These are phyloP conservation scores for Augiades crinisus DNA, from an alignment of 2,888 invertebrate genomes.

Conservation along the genomic window DNA sequence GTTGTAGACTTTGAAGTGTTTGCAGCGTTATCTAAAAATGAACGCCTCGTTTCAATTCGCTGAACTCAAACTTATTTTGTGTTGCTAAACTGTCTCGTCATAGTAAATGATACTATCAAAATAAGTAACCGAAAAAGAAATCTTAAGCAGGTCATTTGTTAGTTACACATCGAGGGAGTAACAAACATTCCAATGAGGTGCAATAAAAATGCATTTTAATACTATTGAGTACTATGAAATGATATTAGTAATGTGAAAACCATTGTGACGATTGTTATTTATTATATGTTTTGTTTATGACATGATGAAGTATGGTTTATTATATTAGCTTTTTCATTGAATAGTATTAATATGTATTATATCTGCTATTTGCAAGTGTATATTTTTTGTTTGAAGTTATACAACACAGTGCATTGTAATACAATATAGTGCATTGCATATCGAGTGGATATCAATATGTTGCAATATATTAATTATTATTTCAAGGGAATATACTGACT, in stretches of 20 bases:
- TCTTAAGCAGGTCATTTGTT: slow-evolving; percentile 36
- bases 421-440: no score
- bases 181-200: neutral
- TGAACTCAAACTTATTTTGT: slow-evolving; percentile 10
- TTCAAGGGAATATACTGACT: no score
- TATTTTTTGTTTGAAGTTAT: no score
- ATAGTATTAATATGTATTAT: no score
- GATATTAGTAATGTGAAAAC: slow-evolving; percentile 4
- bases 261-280: slow-evolving; percentile 1
- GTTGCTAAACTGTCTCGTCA: neutral
- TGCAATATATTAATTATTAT: no score
- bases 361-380: no score
- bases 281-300: neutral
- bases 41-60: slow-evolving; percentile 64
- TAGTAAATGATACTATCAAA: neutral
- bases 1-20: slow-evolving; percentile 92
- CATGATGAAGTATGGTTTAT: no score
- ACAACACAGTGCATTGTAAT: no score
- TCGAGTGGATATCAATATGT: no score
- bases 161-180: slow-evolving; percentile 24
- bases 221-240: neutral
- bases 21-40: slow-evolving; percentile 92
- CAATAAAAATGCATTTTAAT: neutral
- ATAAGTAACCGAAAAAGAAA: slow-evolving; percentile 16
- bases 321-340: no score